These are phyloP conservation scores for Eriosoma lanigerum DNA, from an alignment of 1,140 invertebrate species.

Conservation along the genomic window DNA sequence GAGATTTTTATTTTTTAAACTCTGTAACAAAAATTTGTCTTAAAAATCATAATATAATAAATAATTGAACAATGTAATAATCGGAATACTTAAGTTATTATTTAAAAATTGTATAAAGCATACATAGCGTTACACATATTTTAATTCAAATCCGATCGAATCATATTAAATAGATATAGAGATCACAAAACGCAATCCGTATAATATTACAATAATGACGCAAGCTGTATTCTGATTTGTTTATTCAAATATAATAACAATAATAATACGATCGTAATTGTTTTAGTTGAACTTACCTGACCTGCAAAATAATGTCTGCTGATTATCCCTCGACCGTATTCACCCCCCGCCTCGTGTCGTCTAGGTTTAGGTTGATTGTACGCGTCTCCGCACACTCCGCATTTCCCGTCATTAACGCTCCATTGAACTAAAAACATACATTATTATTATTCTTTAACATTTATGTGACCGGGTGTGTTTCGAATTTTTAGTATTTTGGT, in stretches of 20 bases:
- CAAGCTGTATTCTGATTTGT: neutral
- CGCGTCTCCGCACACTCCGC: constrained; percentile 87
- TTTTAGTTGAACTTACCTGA: constrained; percentile 63
- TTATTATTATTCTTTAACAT: neutral
- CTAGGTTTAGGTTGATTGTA: constrained; percentile 71
- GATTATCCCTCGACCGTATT: constrained; percentile 82
- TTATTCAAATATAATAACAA: constrained; percentile 5
- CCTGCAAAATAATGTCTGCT: constrained; percentile 77
- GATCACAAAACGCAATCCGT: neutral
- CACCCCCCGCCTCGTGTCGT: constrained; percentile 84
- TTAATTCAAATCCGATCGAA: constrained; percentile 6
- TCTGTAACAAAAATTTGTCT: constrained; percentile 1
- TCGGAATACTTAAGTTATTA: neutral
- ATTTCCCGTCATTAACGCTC: constrained; percentile 80
- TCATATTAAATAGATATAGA: too few relatives aligned
- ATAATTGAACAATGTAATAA: neutral
- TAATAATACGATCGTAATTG: neutral
- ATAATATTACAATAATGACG: neutral
- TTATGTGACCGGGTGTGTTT: too few relatives aligned
- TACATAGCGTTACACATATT: too few relatives aligned
- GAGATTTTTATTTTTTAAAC: constrained; percentile 26
- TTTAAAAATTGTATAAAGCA: too few relatives aligned
- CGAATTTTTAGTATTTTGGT: too few relatives aligned
- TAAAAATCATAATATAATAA: constrained; percentile 20
- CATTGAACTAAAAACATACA: constrained; percentile 70